Base-by-base conservation (phyloP, 2,797 vertebrate genomes). In the Miichthys miiuy region DNA sequence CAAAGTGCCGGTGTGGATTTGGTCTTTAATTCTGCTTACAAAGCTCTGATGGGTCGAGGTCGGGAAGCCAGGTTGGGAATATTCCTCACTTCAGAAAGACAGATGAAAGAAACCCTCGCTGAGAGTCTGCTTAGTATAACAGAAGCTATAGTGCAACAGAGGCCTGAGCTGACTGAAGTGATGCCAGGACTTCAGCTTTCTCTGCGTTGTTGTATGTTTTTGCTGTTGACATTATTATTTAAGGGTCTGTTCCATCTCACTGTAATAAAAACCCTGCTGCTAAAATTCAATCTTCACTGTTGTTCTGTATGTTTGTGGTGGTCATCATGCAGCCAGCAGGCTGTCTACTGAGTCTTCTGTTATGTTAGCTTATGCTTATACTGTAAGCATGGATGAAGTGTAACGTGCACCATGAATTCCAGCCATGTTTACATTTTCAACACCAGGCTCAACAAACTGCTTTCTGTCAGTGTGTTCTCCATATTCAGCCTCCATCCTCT, bases 351-450 rank as follows among this genome's bases (percentile, higher is more conserved):
- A 25, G 25, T 20, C 25, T 42, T 25, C 23, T 52, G 21, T 64
- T 65, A 27, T 38, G 5, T 7, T 1, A 23, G 16, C 11, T n/a
- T 1, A 5, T 34, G 12, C 34, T 38, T 38, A 56, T n/a, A 34
- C 1, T 8, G 34, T 34, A 9, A 41, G 46, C 57, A 30, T 68
- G 57, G 34, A 44, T 57, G 11, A 1, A 23, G 55, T 63, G 7
- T 52, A 21, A 48, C 34, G 38, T 70, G 56, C 25, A 52, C 27
- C 56, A 38, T 69, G n/a, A 46, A 41, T 25, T 7, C 5, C 30
- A 48, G 18, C 42, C 72, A 64, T 67, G 47, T 65, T 65, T 18
- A 21, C 68, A 64, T 57, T 21, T 67, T 14, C 44, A 64, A 18
- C 66, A 21, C 58, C 64, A 16, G 23, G 23, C 41, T 74, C 30